A percentile compares a stretch with the other conserved stretches of the same genome.
Evolutionary conservation across 2,113 vertebrate genomes (phyloP).

Genomic region (Athene cunicularia): DNA sequence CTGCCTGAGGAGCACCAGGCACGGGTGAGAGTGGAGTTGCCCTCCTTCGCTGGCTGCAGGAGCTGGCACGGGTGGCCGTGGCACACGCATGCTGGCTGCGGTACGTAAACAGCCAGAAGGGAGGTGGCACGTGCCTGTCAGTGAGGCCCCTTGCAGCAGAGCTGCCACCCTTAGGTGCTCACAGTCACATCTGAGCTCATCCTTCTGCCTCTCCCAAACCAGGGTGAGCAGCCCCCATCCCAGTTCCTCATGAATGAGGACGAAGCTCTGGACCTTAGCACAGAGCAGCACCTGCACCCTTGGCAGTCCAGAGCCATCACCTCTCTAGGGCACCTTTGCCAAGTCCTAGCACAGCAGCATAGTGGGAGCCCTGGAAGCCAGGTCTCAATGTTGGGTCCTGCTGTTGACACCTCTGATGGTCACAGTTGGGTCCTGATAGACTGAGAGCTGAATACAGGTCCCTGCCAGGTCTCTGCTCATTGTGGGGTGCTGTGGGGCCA

Average conservation of each 20-base stretch:
- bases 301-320: neutral
- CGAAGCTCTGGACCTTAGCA: neutral
- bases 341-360: neutral
- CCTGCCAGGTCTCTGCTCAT: neutral
- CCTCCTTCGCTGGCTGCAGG: rapidly evolving
- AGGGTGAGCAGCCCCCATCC: neutral
- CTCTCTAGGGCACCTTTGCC: neutral
- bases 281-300: neutral
- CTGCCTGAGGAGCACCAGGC: neutral
- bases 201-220: neutral
- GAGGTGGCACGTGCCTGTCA: neutral
- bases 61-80: neutral
- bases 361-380: neutral
- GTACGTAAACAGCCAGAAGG: neutral
- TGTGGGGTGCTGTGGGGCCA: neutral
- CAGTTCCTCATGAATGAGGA: rapidly evolving
- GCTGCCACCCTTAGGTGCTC: neutral
- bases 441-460: neutral
- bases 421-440: rapidly evolving
- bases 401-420: neutral
- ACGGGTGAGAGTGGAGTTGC: rapidly evolving
- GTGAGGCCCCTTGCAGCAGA: neutral
- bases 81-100: neutral
- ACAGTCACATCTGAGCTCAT: rapidly evolving
- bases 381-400: rapidly evolving